A percentile compares a stretch with the other conserved stretches of the same genome.
phyloP scores from a whole-genome alignment of 2,113 vertebrate species.

The Apaloderma vittatum region DNA sequence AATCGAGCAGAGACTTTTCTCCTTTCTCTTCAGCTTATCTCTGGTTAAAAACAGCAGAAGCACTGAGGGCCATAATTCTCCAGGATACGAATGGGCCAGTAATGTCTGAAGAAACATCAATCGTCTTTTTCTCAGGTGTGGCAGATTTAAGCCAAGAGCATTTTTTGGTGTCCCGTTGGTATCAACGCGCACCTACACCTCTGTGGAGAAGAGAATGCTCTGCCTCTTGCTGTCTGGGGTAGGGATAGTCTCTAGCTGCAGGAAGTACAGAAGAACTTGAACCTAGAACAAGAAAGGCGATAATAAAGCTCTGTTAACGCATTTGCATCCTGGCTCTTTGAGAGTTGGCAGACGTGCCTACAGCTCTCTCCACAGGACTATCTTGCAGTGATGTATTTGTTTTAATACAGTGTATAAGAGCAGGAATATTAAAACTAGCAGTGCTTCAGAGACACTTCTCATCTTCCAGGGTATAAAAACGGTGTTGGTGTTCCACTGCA shows the following conservation, averaged over 20 bases:
- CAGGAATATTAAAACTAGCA: background rate
- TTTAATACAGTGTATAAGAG: background rate
- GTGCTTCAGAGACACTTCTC: background rate
- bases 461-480: background rate
- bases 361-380: background rate
- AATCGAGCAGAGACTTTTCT: background rate
- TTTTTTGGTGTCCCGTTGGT: background rate
- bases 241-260: constrained; percentile 96
- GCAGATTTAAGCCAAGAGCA: background rate
- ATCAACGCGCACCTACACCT: constrained; percentile 82
- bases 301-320: background rate
- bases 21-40: background rate
- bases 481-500: background rate
- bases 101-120: constrained; percentile 2
- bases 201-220: constrained; percentile 97
- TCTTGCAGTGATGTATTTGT: background rate
- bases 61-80: background rate
- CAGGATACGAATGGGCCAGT: background rate
- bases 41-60: constrained; percentile 38
- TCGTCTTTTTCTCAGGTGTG: background rate
- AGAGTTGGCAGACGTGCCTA: background rate
- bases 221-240: constrained; percentile 97
- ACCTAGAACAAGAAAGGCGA: constrained; percentile 80
- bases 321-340: background rate
- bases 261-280: constrained; percentile 96